These are phyloP conservation scores for Beaufortia kweichowensis DNA, from an alignment of 2,113 vertebrate genomes.

Conservation along the genomic window DNA sequence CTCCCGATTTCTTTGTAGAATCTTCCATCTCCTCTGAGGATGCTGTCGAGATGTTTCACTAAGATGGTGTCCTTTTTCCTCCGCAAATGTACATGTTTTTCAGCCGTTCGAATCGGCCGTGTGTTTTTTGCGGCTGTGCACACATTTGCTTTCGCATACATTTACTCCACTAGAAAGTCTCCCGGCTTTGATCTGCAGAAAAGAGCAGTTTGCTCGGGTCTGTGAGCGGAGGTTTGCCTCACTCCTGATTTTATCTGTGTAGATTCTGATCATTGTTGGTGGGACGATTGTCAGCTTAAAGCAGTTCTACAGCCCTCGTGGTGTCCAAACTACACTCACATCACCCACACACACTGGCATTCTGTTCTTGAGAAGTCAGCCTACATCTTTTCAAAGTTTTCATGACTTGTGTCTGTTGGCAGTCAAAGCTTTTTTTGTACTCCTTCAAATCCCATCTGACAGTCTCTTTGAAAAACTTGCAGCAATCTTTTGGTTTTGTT, in stretches of 20 bases:
- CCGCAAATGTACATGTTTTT: conserved; percentile 17
- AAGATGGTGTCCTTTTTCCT: conserved; percentile 18
- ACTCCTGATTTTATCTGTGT: conserved; percentile 13
- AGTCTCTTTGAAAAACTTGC: conserved; percentile 7
- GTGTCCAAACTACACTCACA: conserved; percentile 25
- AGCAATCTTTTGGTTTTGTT: neutral
- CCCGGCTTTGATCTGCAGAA: conserved; percentile 25
- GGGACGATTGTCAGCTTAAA: conserved; percentile 32
- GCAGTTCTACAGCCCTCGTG: conserved; percentile 12
- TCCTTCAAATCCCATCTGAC: conserved; percentile 8
- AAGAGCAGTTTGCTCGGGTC: conserved; percentile 18
- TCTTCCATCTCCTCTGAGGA: conserved; percentile 7
- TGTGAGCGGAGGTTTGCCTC: conserved; percentile 7
- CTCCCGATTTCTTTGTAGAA: conserved; percentile 37
- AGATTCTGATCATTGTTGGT: conserved; percentile 3
- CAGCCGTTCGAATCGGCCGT: conserved; percentile 11
- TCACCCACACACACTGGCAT: conserved; percentile 15
- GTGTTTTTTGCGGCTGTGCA: conserved; percentile 23
- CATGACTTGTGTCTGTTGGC: conserved; percentile 23
- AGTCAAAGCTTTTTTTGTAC: neutral
- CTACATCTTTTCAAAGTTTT: conserved; percentile 29
- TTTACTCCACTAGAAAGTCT: conserved; percentile 31
- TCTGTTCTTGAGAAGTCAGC: conserved; percentile 27
- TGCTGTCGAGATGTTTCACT: conserved; percentile 18
- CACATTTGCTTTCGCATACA: conserved; percentile 39